A percentile compares a stretch with the other conserved stretches of the same genome.
phyloP scores from a whole-genome alignment of 1,140 invertebrate species.

The Acromyrmex echinatior region DNA sequence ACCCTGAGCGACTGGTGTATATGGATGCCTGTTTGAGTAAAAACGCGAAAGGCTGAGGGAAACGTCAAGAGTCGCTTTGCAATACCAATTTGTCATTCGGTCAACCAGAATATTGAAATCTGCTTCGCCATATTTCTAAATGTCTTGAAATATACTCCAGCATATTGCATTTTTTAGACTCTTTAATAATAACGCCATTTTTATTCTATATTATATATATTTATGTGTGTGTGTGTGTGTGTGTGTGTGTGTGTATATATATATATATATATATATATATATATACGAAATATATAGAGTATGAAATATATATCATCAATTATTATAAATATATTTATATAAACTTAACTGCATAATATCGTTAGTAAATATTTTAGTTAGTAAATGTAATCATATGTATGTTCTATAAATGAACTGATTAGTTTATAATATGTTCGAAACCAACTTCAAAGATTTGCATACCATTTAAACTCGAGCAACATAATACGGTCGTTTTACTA shows the following conservation, averaged over 20 bases:
- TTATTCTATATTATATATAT: not conserved
- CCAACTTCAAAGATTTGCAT: slow-evolving; percentile 32
- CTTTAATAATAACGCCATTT: slow-evolving; percentile 7
- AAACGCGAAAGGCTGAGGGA: slow-evolving; percentile 57
- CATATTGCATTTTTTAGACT: slow-evolving; percentile 46
- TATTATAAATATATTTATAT: slow-evolving; percentile 15
- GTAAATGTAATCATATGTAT: too few relatives aligned
- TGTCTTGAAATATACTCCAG: slow-evolving; percentile 56
- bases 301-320: not conserved
- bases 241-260: too few relatives aligned
- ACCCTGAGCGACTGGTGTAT: slow-evolving; percentile 63
- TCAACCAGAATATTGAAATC: slow-evolving; percentile 59
- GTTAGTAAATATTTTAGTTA: too few relatives aligned
- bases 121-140: slow-evolving; percentile 60
- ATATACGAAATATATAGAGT: not conserved
- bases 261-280: too few relatives aligned
- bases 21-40: slow-evolving; percentile 60
- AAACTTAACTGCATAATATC: not conserved
- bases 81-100: slow-evolving; percentile 64
- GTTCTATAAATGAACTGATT: slow-evolving; percentile 25
- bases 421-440: slow-evolving; percentile 27
- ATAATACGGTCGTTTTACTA: slow-evolving; percentile 56
- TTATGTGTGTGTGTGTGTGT: too few relatives aligned
- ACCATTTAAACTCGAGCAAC: slow-evolving; percentile 15
- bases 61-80: slow-evolving; percentile 62